Base-by-base conservation (phyloP, 2,797 vertebrate genomes). In the Thalassophryne amazonica region DNA sequence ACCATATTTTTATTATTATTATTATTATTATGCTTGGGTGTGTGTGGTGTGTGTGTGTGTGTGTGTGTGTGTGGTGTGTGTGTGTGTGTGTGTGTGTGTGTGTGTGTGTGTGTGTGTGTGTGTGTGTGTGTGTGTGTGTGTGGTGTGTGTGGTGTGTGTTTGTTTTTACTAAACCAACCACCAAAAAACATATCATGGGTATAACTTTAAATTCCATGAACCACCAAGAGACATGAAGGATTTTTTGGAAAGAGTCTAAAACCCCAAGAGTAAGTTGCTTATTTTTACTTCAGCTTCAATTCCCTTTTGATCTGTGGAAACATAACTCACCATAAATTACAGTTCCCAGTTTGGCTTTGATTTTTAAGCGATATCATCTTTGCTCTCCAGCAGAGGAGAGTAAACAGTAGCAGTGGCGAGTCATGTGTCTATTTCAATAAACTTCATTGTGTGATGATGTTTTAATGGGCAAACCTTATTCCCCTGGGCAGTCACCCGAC, bases 341-440 rank as follows among this genome's bases (percentile, higher is more conserved):
- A 74, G 38, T 79, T 69, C 67, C 65, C 52, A 39, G 61, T 59
- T 57, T 73, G 59, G 29, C 69, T 70, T 76, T 76, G 69, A 72
- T 73, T 71, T 68, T 53, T 50, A 46, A 60, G 60, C 20, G 13
- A 14, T 68, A 62, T 81, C 76, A 69, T 81, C 68, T 71, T 74
- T 69, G 33, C 65, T 77, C 67, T 80, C 53, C 46, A 31, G 75
- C 35, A 41, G 56, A 53, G 54, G 31, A 76, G 63, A 40, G 70
- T 78, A 76, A 86, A 86, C 80, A 86, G 86, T 69, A 79, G 85
- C 70, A 2, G 33, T 5, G 28, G 18, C 76, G 73, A 78, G 40
- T 84, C 64, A 4, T 59, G 74, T 82, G 73, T 87, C 83, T 85
- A 50, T 70, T 78, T 82, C 84, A 84, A 85, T 80, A 87, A 87